Evolutionary conservation across 2,888 invertebrate genomes (phyloP).

Genomic region (Drosophila dives): DNA sequence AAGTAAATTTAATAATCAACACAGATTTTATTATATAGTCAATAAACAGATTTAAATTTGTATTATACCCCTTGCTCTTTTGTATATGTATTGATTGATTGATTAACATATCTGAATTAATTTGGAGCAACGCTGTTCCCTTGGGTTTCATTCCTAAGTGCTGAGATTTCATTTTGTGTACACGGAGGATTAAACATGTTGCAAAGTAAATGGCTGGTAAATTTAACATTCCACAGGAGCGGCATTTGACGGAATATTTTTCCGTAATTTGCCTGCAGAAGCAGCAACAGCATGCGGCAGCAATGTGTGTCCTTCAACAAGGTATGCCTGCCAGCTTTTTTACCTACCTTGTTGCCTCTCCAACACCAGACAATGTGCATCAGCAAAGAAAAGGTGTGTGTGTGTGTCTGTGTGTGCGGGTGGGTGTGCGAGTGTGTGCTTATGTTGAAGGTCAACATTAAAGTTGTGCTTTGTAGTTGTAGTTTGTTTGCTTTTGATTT

Average conservation of each 20-base stretch:
- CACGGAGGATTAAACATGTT: slow-evolving; percentile 3
- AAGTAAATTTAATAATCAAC: neutral
- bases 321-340: slow-evolving; percentile 24
- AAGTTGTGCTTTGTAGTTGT: slow-evolving; percentile 43
- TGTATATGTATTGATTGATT: neutral
- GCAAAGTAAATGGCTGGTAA: slow-evolving; percentile 33
- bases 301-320: slow-evolving; percentile 19
- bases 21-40: neutral
- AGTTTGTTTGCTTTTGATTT: slow-evolving; percentile 65
- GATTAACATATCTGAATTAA: neutral
- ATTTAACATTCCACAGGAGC: slow-evolving; percentile 55
- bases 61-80: neutral
- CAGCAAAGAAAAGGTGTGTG: neutral
- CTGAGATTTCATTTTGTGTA: slow-evolving; percentile 4
- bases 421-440: slow-evolving; percentile 14
- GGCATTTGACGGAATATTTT: slow-evolving; percentile 32
- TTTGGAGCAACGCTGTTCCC: neutral
- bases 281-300: slow-evolving; percentile 18
- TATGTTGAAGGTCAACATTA: slow-evolving; percentile 70
- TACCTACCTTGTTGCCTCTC: slow-evolving; percentile 7
- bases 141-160: slow-evolving; percentile 10
- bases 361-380: slow-evolving; percentile 60
- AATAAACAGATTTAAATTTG: neutral
- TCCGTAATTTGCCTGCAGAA: slow-evolving; percentile 47
- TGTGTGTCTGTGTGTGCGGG: neutral